Percentiles rank a stretch among this genome's conserved stretches.
Evolutionary conservation across 2,113 vertebrate species (phyloP).

Genomic region (Uria aalge): DNA sequence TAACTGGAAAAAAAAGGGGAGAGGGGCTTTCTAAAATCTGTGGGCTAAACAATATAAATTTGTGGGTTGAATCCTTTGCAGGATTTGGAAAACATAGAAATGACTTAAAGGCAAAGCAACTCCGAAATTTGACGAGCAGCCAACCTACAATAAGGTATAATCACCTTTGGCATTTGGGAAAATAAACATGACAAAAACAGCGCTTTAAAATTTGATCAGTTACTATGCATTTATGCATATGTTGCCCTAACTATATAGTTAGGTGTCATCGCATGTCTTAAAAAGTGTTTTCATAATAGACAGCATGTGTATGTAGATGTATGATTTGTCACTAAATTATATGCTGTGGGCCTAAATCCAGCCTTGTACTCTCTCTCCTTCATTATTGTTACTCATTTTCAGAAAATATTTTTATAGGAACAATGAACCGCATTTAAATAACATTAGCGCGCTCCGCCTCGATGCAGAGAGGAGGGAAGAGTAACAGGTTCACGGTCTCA

Average conservation of each 20-base stretch:
- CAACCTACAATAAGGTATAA: background rate
- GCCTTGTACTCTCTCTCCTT: background rate
- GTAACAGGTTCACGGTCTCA: background rate
- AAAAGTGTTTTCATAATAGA: background rate
- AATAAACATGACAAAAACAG: background rate
- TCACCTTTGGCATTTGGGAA: background rate
- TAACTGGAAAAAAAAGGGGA: background rate
- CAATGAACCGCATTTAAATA: background rate
- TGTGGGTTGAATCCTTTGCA: background rate
- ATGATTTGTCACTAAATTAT: background rate
- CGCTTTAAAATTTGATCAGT: background rate
- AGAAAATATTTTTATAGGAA: background rate
- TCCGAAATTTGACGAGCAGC: background rate
- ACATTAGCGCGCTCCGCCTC: background rate
- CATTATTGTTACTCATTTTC: background rate
- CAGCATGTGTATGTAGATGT: background rate
- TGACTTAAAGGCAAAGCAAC: background rate
- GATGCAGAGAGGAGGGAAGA: background rate
- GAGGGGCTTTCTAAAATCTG: background rate
- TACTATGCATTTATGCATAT: background rate
- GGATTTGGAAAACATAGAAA: background rate
- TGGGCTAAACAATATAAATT: background rate
- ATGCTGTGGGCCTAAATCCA: background rate
- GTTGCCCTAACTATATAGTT: background rate
- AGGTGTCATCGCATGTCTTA: background rate